Base-by-base conservation (phyloP, 2,888 invertebrate species). In the Tetanocera ferruginea region DNA sequence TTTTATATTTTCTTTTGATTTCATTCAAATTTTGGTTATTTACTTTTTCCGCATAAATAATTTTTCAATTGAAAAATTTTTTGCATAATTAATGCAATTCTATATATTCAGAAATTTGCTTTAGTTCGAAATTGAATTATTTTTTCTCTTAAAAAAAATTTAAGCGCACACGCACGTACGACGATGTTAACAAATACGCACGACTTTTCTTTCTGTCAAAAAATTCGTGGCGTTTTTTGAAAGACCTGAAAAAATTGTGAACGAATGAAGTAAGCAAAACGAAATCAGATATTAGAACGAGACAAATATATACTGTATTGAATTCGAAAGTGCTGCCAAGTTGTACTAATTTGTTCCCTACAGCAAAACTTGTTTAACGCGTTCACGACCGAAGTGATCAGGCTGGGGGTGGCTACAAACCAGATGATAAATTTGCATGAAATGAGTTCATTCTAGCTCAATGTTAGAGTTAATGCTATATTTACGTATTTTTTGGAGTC, bases 151-250 rank as follows among this genome's bases (percentile, higher is more conserved):
- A 9, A 31, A n/a, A 49, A 49, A 60, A 75, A 19, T 49, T 57
- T 69, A 25, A 25, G 43, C 66, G 67, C 76, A 76, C 49, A 76
- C 71, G 71, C 52, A 43, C 57, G 28, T 9, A 78, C 78, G 19
- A 67, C 79, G 79, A 80, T 81, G 78, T 52, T 75, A 52, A 17
- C 52, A 8, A 60, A 8, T 55, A 79, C 80, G 80, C 80, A 79
- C 80, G 80, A 83, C 83, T 82, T 82, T 79, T 76, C 78, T 70
- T 80, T 82, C 83, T 83, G 82, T 72, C 80, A 82, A 77, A 78
- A 55, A 31, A 28, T 71, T 71, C 43, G 67, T 43, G n/a, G 28
- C 34, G 55, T 34, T 71, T 55, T 55, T 9, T 31, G 11, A 31
- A 31, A 49, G 31, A 51, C 17, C 31, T n/a, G 34, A 17, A 28